Percentiles rank a stretch among this genome's conserved stretches.
phyloP scores from a whole-genome alignment of 37 sponge, comb jelly and placozoan genomes.

The Diacarnus erythraeanus region DNA sequence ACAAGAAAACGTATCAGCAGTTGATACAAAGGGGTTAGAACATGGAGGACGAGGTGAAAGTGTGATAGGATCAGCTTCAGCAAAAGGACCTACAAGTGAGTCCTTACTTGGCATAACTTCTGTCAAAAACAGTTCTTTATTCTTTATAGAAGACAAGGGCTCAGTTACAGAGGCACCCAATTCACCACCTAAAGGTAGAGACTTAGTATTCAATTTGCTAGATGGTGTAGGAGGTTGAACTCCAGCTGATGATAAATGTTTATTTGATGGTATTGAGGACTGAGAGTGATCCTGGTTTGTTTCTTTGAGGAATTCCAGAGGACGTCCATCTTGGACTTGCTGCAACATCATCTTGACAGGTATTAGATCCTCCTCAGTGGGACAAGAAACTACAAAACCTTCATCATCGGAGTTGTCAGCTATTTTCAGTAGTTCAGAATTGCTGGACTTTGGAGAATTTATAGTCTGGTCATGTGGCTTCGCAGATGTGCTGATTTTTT shows the following conservation, averaged over 20 bases:
- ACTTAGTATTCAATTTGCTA: too few species aligned
- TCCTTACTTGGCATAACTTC: too few species aligned
- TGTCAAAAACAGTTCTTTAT: too few species aligned
- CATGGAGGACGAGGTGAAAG: too few species aligned
- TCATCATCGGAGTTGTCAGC: constrained; percentile 54
- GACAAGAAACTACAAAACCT: constrained; percentile 40
- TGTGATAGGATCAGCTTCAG: too few species aligned
- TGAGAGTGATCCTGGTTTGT: background rate
- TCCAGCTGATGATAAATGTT: background rate
- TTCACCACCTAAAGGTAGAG: too few species aligned
- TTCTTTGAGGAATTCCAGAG: background rate
- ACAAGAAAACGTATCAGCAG: too few species aligned
- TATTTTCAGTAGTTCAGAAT: constrained; percentile 22
- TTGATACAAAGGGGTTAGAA: too few species aligned
- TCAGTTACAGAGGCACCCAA: too few species aligned
- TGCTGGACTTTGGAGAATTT: background rate
- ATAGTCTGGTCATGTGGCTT: background rate
- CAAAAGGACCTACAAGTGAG: too few species aligned
- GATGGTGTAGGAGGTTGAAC: too few species aligned
- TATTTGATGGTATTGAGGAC: background rate
- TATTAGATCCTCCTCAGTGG: constrained; percentile 1
- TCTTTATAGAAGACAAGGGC: too few species aligned
- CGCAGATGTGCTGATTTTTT: background rate
- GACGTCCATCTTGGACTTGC: background rate
- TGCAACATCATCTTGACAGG: background rate